These are phyloP conservation scores for Pyrrhopygopsis socrates DNA, from an alignment of 2,888 invertebrate genomes.

Conservation along the genomic window DNA sequence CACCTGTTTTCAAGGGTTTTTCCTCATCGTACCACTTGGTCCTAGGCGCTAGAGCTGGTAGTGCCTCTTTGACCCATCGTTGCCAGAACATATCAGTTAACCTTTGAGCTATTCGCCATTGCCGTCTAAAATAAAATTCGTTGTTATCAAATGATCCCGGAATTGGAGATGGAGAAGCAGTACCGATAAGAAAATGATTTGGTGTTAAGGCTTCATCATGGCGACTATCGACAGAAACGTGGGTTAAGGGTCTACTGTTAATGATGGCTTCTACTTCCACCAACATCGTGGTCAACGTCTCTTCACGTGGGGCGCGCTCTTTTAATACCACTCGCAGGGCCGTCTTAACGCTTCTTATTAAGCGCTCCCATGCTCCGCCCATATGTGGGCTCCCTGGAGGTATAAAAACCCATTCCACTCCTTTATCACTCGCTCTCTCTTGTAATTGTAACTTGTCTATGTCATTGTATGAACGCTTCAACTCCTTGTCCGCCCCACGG, in stretches of 20 bases:
- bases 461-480: background rate
- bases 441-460: background rate
- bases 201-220: background rate
- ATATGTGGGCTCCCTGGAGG: background rate
- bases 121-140: background rate
- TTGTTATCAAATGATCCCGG: background rate
- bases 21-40: background rate
- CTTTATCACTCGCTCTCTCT: background rate
- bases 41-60: background rate
- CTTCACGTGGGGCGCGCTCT: conserved; percentile 47
- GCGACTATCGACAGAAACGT: conserved; percentile 80
- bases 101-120: background rate
- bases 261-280: conserved; percentile 60
- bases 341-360: conserved; percentile 61
- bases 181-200: background rate
- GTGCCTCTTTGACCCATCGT: background rate
- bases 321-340: conserved; percentile 41
- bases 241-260: conserved; percentile 74
- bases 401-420: background rate
- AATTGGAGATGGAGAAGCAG: background rate
- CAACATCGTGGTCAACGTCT: conserved; percentile 51
- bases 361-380: conserved; percentile 63
- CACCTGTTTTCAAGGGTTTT: background rate
- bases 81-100: background rate
- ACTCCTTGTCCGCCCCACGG: conserved; percentile 69